Conservation (phyloP, 2,888 invertebrate genomes). For the Nemotelus nigrinus region DNA sequence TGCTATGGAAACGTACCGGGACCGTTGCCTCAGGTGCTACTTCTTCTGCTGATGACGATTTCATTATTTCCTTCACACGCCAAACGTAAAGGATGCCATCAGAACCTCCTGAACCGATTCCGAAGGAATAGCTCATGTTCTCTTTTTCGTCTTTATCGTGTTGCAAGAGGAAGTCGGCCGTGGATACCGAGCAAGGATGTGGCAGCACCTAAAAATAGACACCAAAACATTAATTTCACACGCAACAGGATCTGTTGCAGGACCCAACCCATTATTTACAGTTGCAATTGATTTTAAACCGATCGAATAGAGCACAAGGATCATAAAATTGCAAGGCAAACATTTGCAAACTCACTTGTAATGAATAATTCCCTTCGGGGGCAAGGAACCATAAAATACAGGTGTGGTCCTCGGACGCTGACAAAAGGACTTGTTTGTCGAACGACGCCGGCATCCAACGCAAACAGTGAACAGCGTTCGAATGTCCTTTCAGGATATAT, state of each 20-base stretch:
- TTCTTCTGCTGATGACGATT: neutral
- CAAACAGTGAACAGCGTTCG: slow-evolving; percentile 35
- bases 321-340: neutral
- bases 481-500: slow-evolving; percentile 41
- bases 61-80: slow-evolving; percentile 2
- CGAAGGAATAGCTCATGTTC: neutral
- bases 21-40: neutral
- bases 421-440: slow-evolving; percentile 33
- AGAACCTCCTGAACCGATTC: slow-evolving; percentile 43
- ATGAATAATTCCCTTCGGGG: slow-evolving; percentile 19
- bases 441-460: slow-evolving; percentile 18
- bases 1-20: neutral
- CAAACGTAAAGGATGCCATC: slow-evolving; percentile 42
- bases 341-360: slow-evolving; percentile 34
- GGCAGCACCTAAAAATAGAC: slow-evolving; percentile 38
- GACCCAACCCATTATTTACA: too few relatives aligned
- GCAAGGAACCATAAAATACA: slow-evolving; percentile 45
- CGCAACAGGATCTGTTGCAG: too few relatives aligned
- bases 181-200: slow-evolving; percentile 42
- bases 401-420: slow-evolving; percentile 46
- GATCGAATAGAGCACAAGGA: too few relatives aligned
- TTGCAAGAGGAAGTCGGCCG: slow-evolving; percentile 16
- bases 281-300: too few relatives aligned
- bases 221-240: neutral
- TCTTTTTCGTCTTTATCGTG: neutral